These are phyloP conservation scores for Pipra filicauda DNA, from an alignment of 2,113 vertebrate genomes.

Conservation along the genomic window DNA sequence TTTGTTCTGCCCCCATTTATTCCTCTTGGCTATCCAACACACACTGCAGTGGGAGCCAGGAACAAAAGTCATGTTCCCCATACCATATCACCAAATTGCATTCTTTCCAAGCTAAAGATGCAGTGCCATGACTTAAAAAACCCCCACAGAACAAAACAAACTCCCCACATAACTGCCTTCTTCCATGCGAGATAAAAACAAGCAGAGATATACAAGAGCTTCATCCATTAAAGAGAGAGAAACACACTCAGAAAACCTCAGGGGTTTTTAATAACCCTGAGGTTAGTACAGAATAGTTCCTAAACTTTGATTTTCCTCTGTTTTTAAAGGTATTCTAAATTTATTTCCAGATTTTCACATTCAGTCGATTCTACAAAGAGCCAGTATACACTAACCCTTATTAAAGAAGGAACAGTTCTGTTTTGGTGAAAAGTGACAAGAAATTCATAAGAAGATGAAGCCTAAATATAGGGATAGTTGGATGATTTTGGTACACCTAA, in stretches of 20 bases:
- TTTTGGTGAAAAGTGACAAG: background rate
- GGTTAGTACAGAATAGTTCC: background rate
- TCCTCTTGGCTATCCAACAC: background rate
- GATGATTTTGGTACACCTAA: background rate
- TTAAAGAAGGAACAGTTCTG: background rate
- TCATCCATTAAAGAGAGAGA: background rate
- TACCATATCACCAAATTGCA: background rate
- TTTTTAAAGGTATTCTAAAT: background rate
- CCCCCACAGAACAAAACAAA: background rate
- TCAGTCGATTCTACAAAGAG: background rate
- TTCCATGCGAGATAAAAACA: background rate
- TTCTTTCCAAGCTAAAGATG: slow-evolving; percentile 18
- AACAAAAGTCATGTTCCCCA: background rate
- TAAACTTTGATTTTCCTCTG: background rate
- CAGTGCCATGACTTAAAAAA: background rate
- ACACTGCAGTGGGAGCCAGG: background rate
- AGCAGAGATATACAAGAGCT: background rate
- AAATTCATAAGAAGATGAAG: background rate
- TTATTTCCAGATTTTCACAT: background rate
- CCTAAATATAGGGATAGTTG: background rate
- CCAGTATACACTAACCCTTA: background rate
- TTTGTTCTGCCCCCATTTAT: background rate
- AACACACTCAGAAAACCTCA: background rate
- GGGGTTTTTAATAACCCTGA: background rate
- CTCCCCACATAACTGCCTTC: background rate